phyloP scores from a whole-genome alignment of 1,140 invertebrate species.

The Panagrolaimus sp. region DNA sequence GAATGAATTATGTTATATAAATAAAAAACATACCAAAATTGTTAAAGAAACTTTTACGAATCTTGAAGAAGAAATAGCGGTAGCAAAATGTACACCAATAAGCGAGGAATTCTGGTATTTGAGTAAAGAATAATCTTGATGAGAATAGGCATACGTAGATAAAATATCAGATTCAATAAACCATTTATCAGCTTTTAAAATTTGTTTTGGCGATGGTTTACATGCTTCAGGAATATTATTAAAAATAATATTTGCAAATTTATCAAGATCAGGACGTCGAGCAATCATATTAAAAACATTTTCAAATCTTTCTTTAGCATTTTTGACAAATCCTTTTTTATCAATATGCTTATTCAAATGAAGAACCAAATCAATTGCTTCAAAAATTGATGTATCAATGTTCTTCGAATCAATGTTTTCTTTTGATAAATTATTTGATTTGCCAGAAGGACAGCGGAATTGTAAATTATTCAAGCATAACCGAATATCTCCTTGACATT shows the following conservation, averaged over 20 bases:
- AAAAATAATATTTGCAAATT: background rate
- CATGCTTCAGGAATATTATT: background rate
- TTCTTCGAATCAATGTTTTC: too few species aligned
- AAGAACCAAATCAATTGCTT: background rate
- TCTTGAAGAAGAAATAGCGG: background rate
- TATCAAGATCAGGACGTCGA: background rate
- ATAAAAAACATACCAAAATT: background rate
- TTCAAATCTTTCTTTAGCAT: background rate
- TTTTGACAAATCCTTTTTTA: background rate
- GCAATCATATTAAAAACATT: background rate
- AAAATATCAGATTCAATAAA: conserved; percentile 10
- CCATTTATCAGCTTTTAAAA: background rate
- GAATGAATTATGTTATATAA: background rate
- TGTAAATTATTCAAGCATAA: conserved; percentile 6
- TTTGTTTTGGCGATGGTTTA: background rate
- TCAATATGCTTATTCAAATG: background rate
- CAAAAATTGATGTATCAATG: background rate
- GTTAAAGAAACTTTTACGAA: background rate
- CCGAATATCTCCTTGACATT: conserved; percentile 4
- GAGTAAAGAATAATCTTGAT: background rate
- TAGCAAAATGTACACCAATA: background rate
- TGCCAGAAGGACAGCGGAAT: background rate
- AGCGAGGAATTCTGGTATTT: background rate
- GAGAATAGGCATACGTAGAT: conserved; percentile 4
- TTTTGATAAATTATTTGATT: background rate